Percentiles rank a stretch among this genome's conserved stretches.
Conservation (phyloP, 2,888 invertebrate species). For the Notodromas monacha region DNA sequence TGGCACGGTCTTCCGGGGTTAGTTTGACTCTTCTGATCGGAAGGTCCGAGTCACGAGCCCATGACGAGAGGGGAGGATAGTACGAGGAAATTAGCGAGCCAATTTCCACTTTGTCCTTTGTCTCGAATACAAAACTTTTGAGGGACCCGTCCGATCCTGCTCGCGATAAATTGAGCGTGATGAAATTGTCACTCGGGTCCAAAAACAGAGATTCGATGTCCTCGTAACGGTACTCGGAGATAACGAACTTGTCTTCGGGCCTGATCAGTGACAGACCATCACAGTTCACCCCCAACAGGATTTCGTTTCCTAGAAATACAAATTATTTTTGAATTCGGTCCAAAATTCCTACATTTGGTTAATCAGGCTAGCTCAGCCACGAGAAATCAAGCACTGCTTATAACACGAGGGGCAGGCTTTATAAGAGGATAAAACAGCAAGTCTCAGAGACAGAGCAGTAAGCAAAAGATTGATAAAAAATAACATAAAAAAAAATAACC, state of each 20-base stretch:
- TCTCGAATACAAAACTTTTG: slow-evolving; percentile 74
- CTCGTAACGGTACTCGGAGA: slow-evolving; percentile 59
- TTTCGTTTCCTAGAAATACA: slow-evolving; percentile 19
- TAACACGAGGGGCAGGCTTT: too few relatives aligned
- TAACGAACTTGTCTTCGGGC: slow-evolving; percentile 59
- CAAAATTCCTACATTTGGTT: too few relatives aligned
- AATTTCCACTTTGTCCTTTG: slow-evolving; percentile 56
- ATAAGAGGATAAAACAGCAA: too few relatives aligned
- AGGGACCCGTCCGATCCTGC: slow-evolving; percentile 18
- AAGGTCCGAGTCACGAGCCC: slow-evolving; percentile 11
- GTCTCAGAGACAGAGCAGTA: too few relatives aligned
- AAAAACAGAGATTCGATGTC: slow-evolving; percentile 67
- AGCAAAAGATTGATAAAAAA: too few relatives aligned
- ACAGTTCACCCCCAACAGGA: slow-evolving; percentile 50
- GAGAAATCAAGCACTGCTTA: too few relatives aligned
- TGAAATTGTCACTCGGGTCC: slow-evolving; percentile 65
- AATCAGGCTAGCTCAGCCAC: too few relatives aligned
- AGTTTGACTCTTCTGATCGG: slow-evolving; percentile 14
- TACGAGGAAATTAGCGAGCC: slow-evolving; percentile 71
- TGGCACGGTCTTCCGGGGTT: slow-evolving; percentile 53
- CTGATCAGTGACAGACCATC: slow-evolving; percentile 69
- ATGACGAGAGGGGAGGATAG: slow-evolving; percentile 39
- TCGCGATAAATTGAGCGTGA: slow-evolving; percentile 53
- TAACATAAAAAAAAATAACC: slow-evolving; percentile 1
- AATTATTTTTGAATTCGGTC: slow-evolving; percentile 1